These are phyloP conservation scores for Etia nguti DNA, from an alignment of 2,113 vertebrate genomes.

Conservation along the genomic window DNA sequence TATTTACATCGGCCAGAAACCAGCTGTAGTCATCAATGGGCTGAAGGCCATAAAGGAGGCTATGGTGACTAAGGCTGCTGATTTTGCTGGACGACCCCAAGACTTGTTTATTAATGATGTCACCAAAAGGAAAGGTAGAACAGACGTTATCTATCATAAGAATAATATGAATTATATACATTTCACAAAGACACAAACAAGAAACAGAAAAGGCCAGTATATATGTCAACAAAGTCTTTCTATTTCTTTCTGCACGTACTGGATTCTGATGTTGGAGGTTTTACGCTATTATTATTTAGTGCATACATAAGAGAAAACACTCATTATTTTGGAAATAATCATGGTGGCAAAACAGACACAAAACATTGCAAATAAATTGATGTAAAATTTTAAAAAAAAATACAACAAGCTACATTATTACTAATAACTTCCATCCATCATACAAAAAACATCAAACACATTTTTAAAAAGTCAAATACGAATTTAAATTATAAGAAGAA, in stretches of 20 bases:
- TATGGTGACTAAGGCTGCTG: slow-evolving; percentile 45
- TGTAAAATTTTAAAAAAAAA: background rate
- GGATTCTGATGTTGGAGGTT: background rate
- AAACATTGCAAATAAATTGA: background rate
- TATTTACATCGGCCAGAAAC: slow-evolving; percentile 53
- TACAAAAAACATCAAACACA: background rate
- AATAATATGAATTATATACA: background rate
- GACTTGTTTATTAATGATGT: slow-evolving; percentile 26
- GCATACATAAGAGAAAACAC: background rate
- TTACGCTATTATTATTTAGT: background rate
- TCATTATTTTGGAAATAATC: background rate
- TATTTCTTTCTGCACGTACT: background rate
- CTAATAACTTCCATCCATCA: background rate
- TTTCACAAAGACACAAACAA: background rate
- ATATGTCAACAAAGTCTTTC: background rate
- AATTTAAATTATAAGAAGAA: background rate
- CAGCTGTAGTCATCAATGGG: slow-evolving; percentile 53
- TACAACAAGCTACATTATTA: background rate
- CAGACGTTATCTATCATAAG: background rate
- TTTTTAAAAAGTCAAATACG: background rate
- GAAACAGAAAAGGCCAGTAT: background rate
- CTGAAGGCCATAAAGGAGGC: slow-evolving; percentile 59
- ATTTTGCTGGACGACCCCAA: slow-evolving; percentile 67
- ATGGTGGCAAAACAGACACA: background rate
- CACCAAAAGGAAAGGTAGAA: slow-evolving; percentile 29